Evolutionary conservation across 2,113 vertebrate genomes (phyloP).

Genomic region (Lagopus leucura): DNA sequence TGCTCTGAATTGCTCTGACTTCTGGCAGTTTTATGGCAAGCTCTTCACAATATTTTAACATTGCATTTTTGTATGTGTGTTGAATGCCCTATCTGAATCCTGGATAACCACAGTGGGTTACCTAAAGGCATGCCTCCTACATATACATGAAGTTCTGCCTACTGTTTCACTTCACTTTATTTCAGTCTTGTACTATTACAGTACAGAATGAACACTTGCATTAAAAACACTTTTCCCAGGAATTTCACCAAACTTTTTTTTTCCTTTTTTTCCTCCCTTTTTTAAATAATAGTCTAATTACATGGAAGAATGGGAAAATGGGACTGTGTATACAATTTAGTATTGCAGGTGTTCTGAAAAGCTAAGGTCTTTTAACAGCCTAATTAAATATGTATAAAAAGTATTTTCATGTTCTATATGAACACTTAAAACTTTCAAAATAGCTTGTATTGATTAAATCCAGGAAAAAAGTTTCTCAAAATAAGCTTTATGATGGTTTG

Average conservation of each 20-base stretch:
- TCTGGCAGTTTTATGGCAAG: conserved; percentile 36
- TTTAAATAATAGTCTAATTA: not conserved
- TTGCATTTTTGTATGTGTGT: not conserved
- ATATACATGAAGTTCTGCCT: not conserved
- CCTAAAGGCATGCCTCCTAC: conserved; percentile 43
- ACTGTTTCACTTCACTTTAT: conserved; percentile 56
- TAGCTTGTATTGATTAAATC: not conserved
- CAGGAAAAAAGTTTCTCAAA: not conserved
- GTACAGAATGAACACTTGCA: not conserved
- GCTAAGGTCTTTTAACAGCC: not conserved
- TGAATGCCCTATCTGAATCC: conserved; percentile 21
- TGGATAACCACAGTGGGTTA: conserved; percentile 16
- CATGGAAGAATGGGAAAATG: not conserved
- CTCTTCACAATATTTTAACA: conserved; percentile 19
- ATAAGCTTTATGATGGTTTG: not conserved
- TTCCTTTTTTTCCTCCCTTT: too few relatives aligned
- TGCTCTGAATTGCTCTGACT: conserved; percentile 23
- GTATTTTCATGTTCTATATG: not conserved
- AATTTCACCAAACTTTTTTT: not conserved
- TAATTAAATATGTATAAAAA: not conserved
- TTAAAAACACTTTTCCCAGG: conserved; percentile 11
- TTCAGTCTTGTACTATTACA: conserved; percentile 44
- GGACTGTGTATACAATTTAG: not conserved
- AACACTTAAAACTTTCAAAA: not conserved
- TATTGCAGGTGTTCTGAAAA: not conserved